phyloP scores from a whole-genome alignment of 2,888 invertebrate genomes.

The Ectemnius lituratus region DNA sequence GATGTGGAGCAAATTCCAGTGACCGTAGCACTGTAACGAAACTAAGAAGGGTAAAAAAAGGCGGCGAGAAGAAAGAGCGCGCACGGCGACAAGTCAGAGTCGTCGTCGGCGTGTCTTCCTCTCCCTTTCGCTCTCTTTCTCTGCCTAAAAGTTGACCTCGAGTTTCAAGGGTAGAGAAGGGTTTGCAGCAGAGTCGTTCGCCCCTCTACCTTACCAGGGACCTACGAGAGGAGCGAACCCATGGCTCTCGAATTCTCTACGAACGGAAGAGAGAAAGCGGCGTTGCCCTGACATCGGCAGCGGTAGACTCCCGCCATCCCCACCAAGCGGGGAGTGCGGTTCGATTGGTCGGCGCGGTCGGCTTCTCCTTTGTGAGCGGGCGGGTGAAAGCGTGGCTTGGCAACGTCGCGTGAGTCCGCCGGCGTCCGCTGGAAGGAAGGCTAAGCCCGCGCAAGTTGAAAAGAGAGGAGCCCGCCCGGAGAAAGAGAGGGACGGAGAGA shows the following conservation, averaged over 20 bases:
- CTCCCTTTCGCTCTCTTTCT: constrained; percentile 61
- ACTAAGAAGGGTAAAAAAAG: constrained; percentile 57
- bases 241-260: constrained; percentile 65
- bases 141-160: constrained; percentile 79
- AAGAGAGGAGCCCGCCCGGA: constrained; percentile 39
- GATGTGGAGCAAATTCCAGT: constrained; percentile 68
- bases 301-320: constrained; percentile 73
- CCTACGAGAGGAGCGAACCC: constrained; percentile 49
- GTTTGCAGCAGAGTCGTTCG: constrained; percentile 65
- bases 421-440: constrained; percentile 69
- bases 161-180: constrained; percentile 79
- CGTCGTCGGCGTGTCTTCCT: constrained; percentile 49
- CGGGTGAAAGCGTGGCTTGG: constrained; percentile 74
- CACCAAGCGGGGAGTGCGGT: constrained; percentile 53
- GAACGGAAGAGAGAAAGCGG: constrained; percentile 66
- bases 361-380: constrained; percentile 77
- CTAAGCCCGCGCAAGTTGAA: constrained; percentile 46
- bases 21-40: constrained; percentile 61
- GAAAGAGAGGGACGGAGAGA: constrained; percentile 40
- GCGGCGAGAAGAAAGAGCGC: constrained; percentile 55
- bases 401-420: constrained; percentile 73
- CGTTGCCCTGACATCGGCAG: constrained; percentile 69
- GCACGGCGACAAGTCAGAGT: constrained; percentile 56
- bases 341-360: constrained; percentile 69
- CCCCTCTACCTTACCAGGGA: constrained; percentile 62